Evolutionary conservation across 2,797 vertebrate species (phyloP), one percentile per base, ranked within the genome.

Genomic region (Silurus aristotelis): DNA sequence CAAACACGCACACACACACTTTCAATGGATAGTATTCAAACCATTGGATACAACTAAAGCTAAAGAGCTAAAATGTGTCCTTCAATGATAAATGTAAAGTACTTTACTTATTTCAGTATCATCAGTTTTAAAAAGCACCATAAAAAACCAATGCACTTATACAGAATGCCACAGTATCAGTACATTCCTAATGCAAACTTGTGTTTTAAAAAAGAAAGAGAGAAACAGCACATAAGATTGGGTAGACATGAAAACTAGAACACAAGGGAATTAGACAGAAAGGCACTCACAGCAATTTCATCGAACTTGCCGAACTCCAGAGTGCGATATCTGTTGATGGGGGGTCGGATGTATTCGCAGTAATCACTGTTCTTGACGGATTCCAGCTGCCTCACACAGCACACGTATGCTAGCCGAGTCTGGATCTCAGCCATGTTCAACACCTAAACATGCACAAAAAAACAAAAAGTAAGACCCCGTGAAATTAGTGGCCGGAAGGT

Each of bases 351-450:
- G 81, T 97, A 99, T 93, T 99, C 97, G 83, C 98, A 98, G 92
- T 99, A 99, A 25, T 98, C 96, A 0, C 97, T 97, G 94, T 52
- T 97, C 94, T 96, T 98, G 91, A 99, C 98, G 77, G 94, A 94
- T 93, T 98, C 98, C 90, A 99, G 94, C 91, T 99, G 98, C 87
- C 97, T 92, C 60, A 99, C 98, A 0, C 98, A 99, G 94, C 98
- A 99, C 83, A 99, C 98, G 0, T 98, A 99, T 0, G 98, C 98
- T 82, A 99, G 92, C 4, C 98, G 96, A 0, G 97, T 96, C 94
- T 99, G 98, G 89, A 99, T 99, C 95, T 99, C 98, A 0, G 97
- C 97, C 97, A 99, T 98, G 92, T 98, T 97, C 90, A 98, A 89
- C 92, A 99, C 98, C 98, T 99, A 82, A 67, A 38, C 76, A 78